A percentile compares a stretch with the other conserved stretches of the same genome.
phyloP scores from a whole-genome alignment of 1,140 invertebrate genomes.

The Aphis craccivora region DNA sequence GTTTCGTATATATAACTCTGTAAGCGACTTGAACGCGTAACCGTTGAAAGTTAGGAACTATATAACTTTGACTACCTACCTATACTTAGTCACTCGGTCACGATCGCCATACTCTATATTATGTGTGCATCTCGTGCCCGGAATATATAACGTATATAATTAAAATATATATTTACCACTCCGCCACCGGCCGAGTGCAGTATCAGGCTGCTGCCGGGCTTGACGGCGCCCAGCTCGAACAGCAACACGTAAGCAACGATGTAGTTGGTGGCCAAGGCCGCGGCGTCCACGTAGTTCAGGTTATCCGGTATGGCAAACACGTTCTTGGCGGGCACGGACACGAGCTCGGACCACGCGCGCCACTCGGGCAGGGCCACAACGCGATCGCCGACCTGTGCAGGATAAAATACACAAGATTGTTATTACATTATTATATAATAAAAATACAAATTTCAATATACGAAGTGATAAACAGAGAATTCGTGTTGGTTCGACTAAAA shows the following conservation, averaged over 20 bases:
- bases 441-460: not conserved
- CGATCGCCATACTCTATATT: too few species aligned
- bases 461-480: not conserved
- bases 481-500: not conserved
- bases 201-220: constrained; percentile 80
- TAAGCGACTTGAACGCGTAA: not conserved
- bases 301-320: constrained; percentile 81
- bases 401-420: not conserved
- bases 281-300: constrained; percentile 81
- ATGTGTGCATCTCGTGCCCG: too few species aligned
- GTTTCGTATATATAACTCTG: not conserved
- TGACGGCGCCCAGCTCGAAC: constrained; percentile 81
- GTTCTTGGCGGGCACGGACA: constrained; percentile 76
- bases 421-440: not conserved
- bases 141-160: not conserved
- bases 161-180: constrained; percentile 74
- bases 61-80: too few species aligned
- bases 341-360: constrained; percentile 85
- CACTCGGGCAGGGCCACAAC: constrained; percentile 85
- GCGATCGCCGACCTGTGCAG: constrained; percentile 78
- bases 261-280: constrained; percentile 85
- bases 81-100: too few species aligned
- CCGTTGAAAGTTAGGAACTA: not conserved
- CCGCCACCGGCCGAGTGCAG: constrained; percentile 87
- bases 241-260: constrained; percentile 85